Percentiles rank a stretch among this genome's conserved stretches.
phyloP scores from a whole-genome alignment of 1,140 invertebrate genomes.

The Ericerus pela region DNA sequence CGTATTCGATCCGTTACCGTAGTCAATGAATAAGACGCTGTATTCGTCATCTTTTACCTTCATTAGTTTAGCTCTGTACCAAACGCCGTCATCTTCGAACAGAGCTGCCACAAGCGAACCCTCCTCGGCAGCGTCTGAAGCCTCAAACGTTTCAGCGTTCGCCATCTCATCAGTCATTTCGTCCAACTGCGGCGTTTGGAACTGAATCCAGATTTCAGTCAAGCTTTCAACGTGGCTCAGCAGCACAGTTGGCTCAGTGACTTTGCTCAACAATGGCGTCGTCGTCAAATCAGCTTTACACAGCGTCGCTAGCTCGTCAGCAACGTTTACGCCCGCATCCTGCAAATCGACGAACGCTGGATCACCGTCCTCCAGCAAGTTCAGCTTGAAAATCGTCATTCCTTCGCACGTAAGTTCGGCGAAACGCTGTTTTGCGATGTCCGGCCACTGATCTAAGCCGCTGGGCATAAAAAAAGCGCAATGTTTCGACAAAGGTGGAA shows the following conservation, averaged over 20 bases:
- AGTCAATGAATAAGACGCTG: conserved; percentile 40
- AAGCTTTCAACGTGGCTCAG: conserved; percentile 41
- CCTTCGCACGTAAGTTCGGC: conserved; percentile 33
- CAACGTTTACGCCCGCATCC: conserved; percentile 8
- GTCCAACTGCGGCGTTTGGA: conserved; percentile 38
- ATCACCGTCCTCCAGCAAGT: not conserved
- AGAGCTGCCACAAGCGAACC: conserved; percentile 45
- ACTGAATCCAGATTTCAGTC: conserved; percentile 48
- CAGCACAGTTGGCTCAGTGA: not conserved
- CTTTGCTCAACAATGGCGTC: not conserved
- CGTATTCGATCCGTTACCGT: conserved; percentile 35
- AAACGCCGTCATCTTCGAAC: conserved; percentile 44
- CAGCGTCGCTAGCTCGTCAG: not conserved
- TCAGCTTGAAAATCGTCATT: conserved; percentile 24
- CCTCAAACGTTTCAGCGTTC: not conserved
- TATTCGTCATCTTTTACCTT: conserved; percentile 36
- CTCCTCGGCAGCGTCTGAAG: not conserved
- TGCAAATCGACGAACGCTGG: conserved; percentile 17
- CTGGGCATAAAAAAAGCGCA: conserved; percentile 46
- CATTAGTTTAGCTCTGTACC: conserved; percentile 49
- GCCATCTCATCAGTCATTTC: conserved; percentile 36
- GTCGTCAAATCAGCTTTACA: not conserved
- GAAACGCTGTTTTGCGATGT: conserved; percentile 42
- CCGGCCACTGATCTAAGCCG: conserved; percentile 46
- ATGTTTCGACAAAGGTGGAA: conserved; percentile 31